These are phyloP conservation scores for Pygoscelis adeliae DNA, from an alignment of 2,113 vertebrate genomes.

Conservation along the genomic window DNA sequence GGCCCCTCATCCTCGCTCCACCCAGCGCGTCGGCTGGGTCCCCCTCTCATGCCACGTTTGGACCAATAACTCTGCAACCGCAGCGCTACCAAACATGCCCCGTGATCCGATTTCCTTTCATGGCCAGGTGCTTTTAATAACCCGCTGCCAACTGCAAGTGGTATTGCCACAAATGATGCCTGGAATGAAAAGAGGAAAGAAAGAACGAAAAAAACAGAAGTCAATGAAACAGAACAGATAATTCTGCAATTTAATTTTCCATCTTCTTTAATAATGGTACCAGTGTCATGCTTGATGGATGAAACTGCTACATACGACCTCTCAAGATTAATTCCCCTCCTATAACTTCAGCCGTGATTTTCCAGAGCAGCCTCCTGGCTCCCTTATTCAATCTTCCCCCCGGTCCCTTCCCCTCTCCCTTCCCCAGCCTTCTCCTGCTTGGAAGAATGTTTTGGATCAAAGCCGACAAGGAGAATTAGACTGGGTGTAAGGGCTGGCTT, in stretches of 20 bases:
- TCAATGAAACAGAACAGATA: slow-evolving; percentile 61
- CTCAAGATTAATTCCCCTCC: slow-evolving; percentile 82
- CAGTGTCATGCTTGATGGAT: slow-evolving; percentile 82
- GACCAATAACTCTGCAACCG: not conserved
- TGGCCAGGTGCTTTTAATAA: slow-evolving; percentile 58
- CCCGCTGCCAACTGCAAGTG: not conserved
- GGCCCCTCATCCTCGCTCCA: not conserved
- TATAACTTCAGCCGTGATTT: slow-evolving; percentile 76
- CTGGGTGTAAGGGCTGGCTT: slow-evolving; percentile 70
- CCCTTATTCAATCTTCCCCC: slow-evolving; percentile 64
- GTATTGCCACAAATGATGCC: not conserved
- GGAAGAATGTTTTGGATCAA: slow-evolving; percentile 74
- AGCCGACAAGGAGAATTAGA: slow-evolving; percentile 69
- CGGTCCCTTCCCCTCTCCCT: slow-evolving; percentile 4
- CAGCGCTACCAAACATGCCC: not conserved
- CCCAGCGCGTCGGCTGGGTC: not conserved
- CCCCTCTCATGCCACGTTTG: not conserved
- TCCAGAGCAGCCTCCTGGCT: slow-evolving; percentile 61
- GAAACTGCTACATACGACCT: slow-evolving; percentile 70
- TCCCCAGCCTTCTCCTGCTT: slow-evolving; percentile 66
- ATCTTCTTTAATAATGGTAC: slow-evolving; percentile 77
- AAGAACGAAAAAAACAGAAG: not conserved
- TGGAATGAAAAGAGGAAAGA: slow-evolving; percentile 30
- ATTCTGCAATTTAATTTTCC: slow-evolving; percentile 74
- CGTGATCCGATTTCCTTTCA: slow-evolving; percentile 36